Evolutionary conservation across 2,113 vertebrate species (phyloP).

Genomic region (Callionymus lyra): DNA sequence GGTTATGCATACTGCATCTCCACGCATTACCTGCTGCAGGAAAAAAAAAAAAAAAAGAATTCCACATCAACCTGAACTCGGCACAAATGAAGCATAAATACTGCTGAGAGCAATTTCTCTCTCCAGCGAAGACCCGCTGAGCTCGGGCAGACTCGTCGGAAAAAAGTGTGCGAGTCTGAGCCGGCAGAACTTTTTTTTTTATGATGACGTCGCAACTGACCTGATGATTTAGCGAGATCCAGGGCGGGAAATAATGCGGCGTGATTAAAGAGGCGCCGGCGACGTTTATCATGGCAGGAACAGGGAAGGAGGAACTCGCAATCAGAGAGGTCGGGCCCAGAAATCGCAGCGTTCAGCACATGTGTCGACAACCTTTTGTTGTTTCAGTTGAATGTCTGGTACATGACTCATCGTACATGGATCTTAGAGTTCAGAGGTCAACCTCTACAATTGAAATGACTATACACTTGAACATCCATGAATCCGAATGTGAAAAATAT

Average conservation of each 20-base stretch:
- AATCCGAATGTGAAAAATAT: no score
- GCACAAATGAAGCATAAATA: conserved; percentile 16
- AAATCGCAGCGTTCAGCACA: no score
- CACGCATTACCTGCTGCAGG: conserved; percentile 4
- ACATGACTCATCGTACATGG: no score
- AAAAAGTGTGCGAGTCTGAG: conserved; percentile 1
- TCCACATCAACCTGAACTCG: conserved; percentile 1
- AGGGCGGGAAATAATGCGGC: neutral
- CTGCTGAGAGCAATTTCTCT: conserved; percentile 28
- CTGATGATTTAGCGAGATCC: conserved; percentile 11
- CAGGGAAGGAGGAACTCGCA: no score
- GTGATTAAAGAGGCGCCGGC: neutral
- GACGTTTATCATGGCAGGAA: no score
- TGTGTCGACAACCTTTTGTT: no score
- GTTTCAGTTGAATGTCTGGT: no score
- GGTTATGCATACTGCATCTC: neutral
- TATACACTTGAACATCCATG: no score
- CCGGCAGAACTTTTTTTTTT: conserved; percentile 3
- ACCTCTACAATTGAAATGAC: no score
- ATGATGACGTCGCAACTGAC: conserved; percentile 1
- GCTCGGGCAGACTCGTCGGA: conserved; percentile 9
- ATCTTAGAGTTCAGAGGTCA: no score
- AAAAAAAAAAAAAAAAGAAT: no score
- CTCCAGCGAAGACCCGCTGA: conserved; percentile 14
- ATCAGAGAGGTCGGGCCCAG: no score